Evolutionary conservation across 2,888 invertebrate genomes (phyloP), one percentile per base, ranked within the genome.

Genomic region (Penaeus monodon): DNA sequence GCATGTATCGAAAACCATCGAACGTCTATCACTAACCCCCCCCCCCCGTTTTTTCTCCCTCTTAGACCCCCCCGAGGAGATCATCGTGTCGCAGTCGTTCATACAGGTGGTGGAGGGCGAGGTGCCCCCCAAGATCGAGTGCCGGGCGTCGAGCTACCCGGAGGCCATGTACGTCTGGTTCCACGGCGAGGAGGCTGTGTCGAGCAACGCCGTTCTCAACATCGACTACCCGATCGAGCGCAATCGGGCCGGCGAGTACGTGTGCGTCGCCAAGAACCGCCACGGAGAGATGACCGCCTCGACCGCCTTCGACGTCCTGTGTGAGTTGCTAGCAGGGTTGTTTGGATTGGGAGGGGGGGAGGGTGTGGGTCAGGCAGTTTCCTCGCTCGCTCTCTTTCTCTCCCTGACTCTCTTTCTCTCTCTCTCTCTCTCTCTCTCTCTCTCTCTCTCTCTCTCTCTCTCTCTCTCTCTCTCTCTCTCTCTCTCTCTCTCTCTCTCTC

Each of bases 21-120:
- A 44, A 10, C 44, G 10, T 10, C 29, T 24, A 29, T 70, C n/a
- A 14, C 29, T 70, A 29, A 27, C 29, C 70, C 17, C 70, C 29
- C 12, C 22, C n/a, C 70, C 22, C 4, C n/a, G 1, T n/a, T 70
- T 1, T 70, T 20, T 22, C 29, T 20, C 70, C 70, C 70, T 12
- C 57, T 17, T 92, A 96, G 96, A 95, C 94, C 95, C 96, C 90
- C 98, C 98, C n/a, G 96, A 97, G 92, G 96, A 96, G 91, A 95
- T 97, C 90, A 95, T 95, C 1, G 95, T 97, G 20, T 95, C 95
- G 7, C 93, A 93, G 85, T 90, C 90, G 8, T 86, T 90, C 57
- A 90, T 92, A 29, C 91, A 92, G 85, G 91, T 92, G n/a, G 91
- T 91, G 78, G 92, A 92, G 90, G 92, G 94, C 87, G 93, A 94